Conservation (phyloP, 1,140 invertebrate species). For the Hycleus phaleratus region DNA sequence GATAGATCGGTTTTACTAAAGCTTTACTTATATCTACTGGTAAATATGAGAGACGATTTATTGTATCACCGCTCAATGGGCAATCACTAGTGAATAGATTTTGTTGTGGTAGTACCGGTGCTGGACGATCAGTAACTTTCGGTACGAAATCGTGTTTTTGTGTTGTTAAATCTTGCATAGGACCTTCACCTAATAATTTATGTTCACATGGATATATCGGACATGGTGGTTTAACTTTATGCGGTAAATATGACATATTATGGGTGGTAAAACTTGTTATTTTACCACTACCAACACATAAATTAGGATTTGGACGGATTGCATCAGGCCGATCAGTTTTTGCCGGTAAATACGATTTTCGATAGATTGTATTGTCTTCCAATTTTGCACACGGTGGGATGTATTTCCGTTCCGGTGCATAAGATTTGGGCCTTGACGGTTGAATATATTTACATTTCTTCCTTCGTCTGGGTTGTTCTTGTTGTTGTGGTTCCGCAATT, state of each 20-base stretch:
- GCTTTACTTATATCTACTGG: slow-evolving; percentile 43
- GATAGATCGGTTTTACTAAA: slow-evolving; percentile 40
- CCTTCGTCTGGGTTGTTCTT: slow-evolving; percentile 11
- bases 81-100: slow-evolving; percentile 41
- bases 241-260: slow-evolving; percentile 50
- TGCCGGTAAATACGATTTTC: slow-evolving; percentile 48
- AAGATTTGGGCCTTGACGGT: slow-evolving; percentile 48
- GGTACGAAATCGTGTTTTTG: slow-evolving; percentile 65
- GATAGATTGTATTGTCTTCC: slow-evolving; percentile 51
- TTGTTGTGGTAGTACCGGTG: slow-evolving; percentile 40
- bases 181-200: slow-evolving; percentile 48
- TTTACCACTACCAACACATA: slow-evolving; percentile 39
- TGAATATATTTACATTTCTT: slow-evolving; percentile 50
- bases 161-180: slow-evolving; percentile 62
- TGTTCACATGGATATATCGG: slow-evolving; percentile 39
- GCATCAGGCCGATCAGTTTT: slow-evolving; percentile 33
- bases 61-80: slow-evolving; percentile 43
- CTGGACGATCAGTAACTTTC: slow-evolving; percentile 45
- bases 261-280: slow-evolving; percentile 47
- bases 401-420: slow-evolving; percentile 45
- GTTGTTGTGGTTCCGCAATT: slow-evolving; percentile 9
- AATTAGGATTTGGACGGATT: slow-evolving; percentile 40
- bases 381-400: slow-evolving; percentile 44
- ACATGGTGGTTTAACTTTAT: slow-evolving; percentile 39
- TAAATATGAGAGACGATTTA: slow-evolving; percentile 47